Base-by-base conservation (phyloP, 2,113 vertebrate species). In the Eclectus roratus region DNA sequence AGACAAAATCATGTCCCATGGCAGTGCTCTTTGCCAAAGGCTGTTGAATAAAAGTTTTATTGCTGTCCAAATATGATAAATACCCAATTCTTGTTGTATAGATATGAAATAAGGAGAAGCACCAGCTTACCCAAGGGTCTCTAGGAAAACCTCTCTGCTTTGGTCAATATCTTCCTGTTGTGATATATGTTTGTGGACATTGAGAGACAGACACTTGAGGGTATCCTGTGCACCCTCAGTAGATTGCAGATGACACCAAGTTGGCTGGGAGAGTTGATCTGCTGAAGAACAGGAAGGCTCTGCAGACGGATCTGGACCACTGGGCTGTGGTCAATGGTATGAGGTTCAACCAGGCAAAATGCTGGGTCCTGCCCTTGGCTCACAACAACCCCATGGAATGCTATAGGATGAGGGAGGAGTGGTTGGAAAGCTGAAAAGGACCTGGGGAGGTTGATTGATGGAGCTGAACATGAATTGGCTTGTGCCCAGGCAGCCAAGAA, bases 391-490 rank as follows among this genome's bases (percentile, higher is more conserved):
- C 27, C 12, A 33, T 18, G 21, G 7, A 27, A 7, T 2, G 1
- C 13, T 55, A 49, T 13, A 49, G 72, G 56, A 43, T 11, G 16
- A 15, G 14, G 25, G 10, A 24, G 33, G n/a, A 71, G 5, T 37
- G 5, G 39, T 21, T 50, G 21, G 25, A 64, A 78, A 56, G 17
- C 21, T 70, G 8, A 50, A 64, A 50, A 90, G 2, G 27, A 37
- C 14, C 7, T 33, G 7, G 2, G 6, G 1, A 4, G 24, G 35
- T 17, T 43, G 17, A 18, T 11, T 6, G 7, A 28, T 18, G 55
- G 64, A 41, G 3, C 21, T 49, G 88, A 70, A 70, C 8, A 6
- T 33, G 31, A 70, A 15, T 12, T 56, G 43, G 1, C 6, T 35
- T 33, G 20, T 43, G 21, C 21, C 35, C 35, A 56, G 49, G 6